Evolutionary conservation across 2,797 vertebrate genomes (phyloP).

Genomic region (Avahi laniger): DNA sequence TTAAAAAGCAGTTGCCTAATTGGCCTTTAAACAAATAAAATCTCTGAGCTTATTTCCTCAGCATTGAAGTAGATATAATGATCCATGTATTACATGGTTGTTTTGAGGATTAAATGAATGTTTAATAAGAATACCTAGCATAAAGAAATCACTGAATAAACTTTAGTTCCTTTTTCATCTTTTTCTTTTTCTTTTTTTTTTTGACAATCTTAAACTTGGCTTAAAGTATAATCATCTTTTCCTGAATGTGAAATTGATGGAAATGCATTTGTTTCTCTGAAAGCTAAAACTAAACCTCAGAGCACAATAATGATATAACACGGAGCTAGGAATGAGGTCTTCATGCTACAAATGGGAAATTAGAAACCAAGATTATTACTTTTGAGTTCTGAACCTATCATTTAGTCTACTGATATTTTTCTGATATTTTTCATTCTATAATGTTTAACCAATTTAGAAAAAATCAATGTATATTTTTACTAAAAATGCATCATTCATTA

Average conservation of each 20-base stretch:
- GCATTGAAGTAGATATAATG: neutral
- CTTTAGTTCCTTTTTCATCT: neutral
- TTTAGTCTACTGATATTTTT: constrained; percentile 40
- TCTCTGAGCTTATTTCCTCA: constrained; percentile 27
- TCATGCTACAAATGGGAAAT: neutral
- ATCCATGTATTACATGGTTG: neutral
- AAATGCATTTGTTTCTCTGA: constrained; percentile 15
- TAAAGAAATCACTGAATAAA: constrained; percentile 35
- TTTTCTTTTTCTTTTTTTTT: constrained; percentile 31
- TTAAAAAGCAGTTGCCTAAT: neutral
- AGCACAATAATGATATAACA: neutral
- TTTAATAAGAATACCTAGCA: neutral
- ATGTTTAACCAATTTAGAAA: neutral
- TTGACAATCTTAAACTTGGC: too few species aligned
- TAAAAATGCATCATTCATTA: neutral
- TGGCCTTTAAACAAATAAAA: neutral
- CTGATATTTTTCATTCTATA: neutral
- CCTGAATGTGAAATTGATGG: constrained; percentile 34
- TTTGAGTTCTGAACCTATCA: neutral
- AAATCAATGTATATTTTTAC: neutral
- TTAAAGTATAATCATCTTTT: neutral
- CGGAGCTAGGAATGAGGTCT: neutral
- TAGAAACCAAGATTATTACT: neutral
- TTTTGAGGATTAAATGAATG: constrained; percentile 18
- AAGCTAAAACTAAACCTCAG: constrained; percentile 17